These are phyloP conservation scores for Cuculus canorus DNA, from an alignment of 2,797 vertebrate species.

Conservation along the genomic window DNA sequence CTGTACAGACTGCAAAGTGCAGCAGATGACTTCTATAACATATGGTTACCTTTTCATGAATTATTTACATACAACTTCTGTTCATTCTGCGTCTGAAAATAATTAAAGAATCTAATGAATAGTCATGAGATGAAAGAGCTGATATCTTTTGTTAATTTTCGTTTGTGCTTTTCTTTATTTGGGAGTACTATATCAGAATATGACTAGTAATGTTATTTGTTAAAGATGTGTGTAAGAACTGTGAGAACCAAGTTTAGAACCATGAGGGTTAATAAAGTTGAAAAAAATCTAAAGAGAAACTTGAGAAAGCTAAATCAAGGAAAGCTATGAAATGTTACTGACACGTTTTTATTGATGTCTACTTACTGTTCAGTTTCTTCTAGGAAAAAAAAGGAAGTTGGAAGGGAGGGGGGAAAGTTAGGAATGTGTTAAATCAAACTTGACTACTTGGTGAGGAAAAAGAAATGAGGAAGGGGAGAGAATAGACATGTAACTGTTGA, in stretches of 20 bases:
- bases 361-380: not conserved
- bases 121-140: not conserved
- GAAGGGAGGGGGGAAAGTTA: not conserved
- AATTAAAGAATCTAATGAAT: conserved; percentile 8
- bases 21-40: not conserved
- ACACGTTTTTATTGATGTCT: not conserved
- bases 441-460: not conserved
- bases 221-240: rapidly evolving
- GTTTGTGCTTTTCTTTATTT: not conserved
- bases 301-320: not conserved
- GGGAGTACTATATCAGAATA: not conserved
- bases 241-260: not conserved
- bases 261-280: not conserved
- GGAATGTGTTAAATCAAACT: not conserved
- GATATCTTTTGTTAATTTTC: not conserved
- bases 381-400: not conserved
- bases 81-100: not conserved
- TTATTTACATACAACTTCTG: conserved; percentile 16
- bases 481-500: not conserved
- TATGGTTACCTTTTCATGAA: conserved; percentile 2
- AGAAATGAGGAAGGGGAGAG: not conserved
- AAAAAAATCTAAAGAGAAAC: not conserved
- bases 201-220: not conserved
- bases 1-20: not conserved
- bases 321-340: not conserved